Evolutionary conservation across 2,797 vertebrate genomes (phyloP).

Genomic region (Merluccius polli): DNA sequence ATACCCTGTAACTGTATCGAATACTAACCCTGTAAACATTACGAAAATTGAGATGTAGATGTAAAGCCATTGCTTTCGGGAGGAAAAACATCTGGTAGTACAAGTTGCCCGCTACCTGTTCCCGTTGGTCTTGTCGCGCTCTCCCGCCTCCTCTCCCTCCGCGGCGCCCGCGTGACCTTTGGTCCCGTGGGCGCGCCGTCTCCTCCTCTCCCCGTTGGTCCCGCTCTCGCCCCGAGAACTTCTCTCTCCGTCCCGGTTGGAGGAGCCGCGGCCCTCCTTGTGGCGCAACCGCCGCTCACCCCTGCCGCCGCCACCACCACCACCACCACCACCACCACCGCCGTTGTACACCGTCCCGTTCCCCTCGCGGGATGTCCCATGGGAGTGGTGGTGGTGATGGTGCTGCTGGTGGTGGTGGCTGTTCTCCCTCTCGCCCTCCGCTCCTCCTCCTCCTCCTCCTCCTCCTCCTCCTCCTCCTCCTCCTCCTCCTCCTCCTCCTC

Average conservation of each 20-base stretch:
- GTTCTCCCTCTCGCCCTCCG: slow-evolving; percentile 70
- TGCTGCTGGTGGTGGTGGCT: slow-evolving; percentile 60
- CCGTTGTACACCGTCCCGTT: slow-evolving; percentile 68
- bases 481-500: slow-evolving; percentile 58
- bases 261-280: slow-evolving; percentile 69
- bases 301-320: slow-evolving; percentile 49
- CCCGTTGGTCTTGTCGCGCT: slow-evolving; percentile 65
- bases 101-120: slow-evolving; percentile 67
- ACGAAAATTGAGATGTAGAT: too few species aligned
- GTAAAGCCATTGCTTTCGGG: too few species aligned
- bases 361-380: slow-evolving; percentile 76
- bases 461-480: slow-evolving; percentile 54
- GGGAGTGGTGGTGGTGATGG: slow-evolving; percentile 76
- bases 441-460: slow-evolving; percentile 72
- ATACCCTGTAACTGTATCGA: too few species aligned
- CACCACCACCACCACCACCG: slow-evolving; percentile 49
- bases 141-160: slow-evolving; percentile 71
- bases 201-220: slow-evolving; percentile 71
- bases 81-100: background rate
- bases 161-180: slow-evolving; percentile 60
- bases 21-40: too few species aligned
- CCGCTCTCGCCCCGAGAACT: slow-evolving; percentile 65
- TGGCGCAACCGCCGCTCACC: slow-evolving; percentile 75
- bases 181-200: slow-evolving; percentile 71
- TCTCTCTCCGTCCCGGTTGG: slow-evolving; percentile 71